These are phyloP conservation scores for Poicephalus gulielmi DNA, from an alignment of 2,113 vertebrate species.

Conservation along the genomic window DNA sequence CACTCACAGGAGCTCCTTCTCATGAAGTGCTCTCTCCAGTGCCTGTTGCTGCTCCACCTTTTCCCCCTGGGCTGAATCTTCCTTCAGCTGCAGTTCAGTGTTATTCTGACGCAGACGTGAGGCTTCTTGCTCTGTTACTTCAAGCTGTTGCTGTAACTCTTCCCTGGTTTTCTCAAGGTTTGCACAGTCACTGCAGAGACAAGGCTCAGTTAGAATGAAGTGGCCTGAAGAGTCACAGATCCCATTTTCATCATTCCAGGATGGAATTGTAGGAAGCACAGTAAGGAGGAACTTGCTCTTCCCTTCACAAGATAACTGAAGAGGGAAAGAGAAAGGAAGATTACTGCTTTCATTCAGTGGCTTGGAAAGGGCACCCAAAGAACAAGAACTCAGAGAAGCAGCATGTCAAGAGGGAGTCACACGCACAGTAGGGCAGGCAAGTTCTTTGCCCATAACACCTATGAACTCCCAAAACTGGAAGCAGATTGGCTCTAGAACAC, in stretches of 20 bases:
- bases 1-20: constrained; percentile 68
- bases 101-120: constrained; percentile 62
- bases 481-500: background rate
- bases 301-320: background rate
- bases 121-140: constrained; percentile 52
- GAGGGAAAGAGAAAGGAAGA: background rate
- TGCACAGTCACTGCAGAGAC: constrained; percentile 37
- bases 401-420: rapidly evolving
- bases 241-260: background rate
- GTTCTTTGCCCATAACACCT: background rate
- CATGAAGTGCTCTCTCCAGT: background rate
- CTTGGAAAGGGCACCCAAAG: background rate
- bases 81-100: constrained; percentile 68
- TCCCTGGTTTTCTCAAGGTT: constrained; percentile 51
- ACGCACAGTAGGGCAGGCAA: background rate
- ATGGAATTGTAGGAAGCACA: background rate
- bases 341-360: constrained; percentile 1
- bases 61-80: constrained; percentile 14
- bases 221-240: background rate
- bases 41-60: constrained; percentile 61
- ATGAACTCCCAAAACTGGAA: background rate
- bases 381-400: background rate
- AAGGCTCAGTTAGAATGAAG: background rate
- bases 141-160: constrained; percentile 65
- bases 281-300: background rate